Percentiles rank a stretch among this genome's conserved stretches.
These are phyloP conservation scores for Sprattus sprattus DNA, from an alignment of 2,113 vertebrate species.

Conservation along the genomic window DNA sequence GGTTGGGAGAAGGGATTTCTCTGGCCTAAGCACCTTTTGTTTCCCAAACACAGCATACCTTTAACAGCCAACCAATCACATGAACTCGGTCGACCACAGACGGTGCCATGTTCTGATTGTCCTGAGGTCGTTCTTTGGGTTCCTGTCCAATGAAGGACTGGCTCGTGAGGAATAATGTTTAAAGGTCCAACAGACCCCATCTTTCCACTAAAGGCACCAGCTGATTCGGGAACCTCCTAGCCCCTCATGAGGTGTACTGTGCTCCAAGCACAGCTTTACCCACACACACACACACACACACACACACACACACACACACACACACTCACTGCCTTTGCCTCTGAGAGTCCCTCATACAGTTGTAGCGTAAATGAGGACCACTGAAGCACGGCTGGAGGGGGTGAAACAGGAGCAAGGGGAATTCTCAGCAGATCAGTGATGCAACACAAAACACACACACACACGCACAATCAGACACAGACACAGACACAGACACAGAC, in stretches of 20 bases:
- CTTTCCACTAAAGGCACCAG: not conserved
- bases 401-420: conserved; percentile 34
- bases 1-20: not conserved
- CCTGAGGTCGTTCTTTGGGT: not conserved
- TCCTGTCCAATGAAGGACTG: not conserved
- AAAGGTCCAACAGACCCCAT: not conserved
- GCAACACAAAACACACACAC: conserved; percentile 21
- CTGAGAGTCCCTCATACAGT: not conserved
- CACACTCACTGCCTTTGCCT: not conserved
- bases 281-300: not conserved
- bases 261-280: not conserved
- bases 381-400: conserved; percentile 3
- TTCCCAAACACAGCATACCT: not conserved
- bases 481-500: not conserved
- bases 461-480: conserved; percentile 8
- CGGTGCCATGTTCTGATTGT: not conserved
- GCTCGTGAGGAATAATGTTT: not conserved
- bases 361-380: not conserved
- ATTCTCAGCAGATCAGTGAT: conserved; percentile 60
- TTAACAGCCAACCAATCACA: not conserved
- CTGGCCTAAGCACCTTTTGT: not conserved
- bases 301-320: not conserved
- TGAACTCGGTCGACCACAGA: not conserved
- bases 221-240: not conserved
- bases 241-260: not conserved